Conservation (phyloP, 2,113 vertebrate genomes). For the Ailuropoda melanoleuca region DNA sequence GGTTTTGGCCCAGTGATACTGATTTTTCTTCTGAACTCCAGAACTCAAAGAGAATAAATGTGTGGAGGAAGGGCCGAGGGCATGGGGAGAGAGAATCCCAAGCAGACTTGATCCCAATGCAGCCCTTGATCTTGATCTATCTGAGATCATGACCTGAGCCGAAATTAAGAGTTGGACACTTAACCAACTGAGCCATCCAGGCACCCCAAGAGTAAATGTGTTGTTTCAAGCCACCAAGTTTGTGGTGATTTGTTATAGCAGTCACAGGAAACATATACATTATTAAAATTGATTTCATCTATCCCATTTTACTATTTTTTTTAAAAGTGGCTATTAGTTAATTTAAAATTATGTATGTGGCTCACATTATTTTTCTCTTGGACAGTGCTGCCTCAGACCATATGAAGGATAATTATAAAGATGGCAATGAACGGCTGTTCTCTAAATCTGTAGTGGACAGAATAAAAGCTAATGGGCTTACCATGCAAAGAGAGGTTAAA, state of each 20-base stretch:
- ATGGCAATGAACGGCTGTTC: constrained; percentile 16
- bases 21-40: neutral
- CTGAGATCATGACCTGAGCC: neutral
- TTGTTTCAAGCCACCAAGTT: neutral
- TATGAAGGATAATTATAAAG: constrained; percentile 52
- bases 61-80: neutral
- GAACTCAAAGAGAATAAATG: neutral
- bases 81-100: neutral
- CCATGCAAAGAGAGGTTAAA: constrained; percentile 38
- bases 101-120: neutral
- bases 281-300: constrained; percentile 7
- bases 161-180: neutral
- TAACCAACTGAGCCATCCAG: neutral
- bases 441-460: constrained; percentile 44
- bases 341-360: constrained; percentile 20
- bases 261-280: neutral
- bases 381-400: neutral
- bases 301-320: neutral
- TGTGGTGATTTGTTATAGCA: neutral
- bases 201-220: neutral
- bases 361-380: constrained; percentile 22
- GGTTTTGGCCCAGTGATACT: neutral
- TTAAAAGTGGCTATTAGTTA: neutral
- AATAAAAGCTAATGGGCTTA: constrained; percentile 53
- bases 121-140: neutral